A percentile compares a stretch with the other conserved stretches of the same genome.
phyloP scores from a whole-genome alignment of 2,888 invertebrate genomes.

The Volucella inflata region DNA sequence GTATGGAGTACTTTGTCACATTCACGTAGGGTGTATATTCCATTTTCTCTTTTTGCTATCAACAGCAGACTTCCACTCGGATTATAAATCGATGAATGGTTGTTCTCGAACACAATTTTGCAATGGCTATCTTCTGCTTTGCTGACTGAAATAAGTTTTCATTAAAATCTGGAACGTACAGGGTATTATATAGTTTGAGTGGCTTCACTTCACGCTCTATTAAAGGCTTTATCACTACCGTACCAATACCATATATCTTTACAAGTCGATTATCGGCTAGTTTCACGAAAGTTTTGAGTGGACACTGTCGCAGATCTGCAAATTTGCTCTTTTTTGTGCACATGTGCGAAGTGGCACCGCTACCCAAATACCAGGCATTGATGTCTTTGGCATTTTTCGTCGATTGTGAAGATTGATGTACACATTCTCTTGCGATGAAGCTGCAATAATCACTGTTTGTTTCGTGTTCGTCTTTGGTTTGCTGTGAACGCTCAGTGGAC shows the following conservation, averaged over 20 bases:
- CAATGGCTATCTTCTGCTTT: constrained; percentile 9
- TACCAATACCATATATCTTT: constrained; percentile 10
- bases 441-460: constrained; percentile 9
- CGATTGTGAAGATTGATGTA: constrained; percentile 14
- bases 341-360: background rate
- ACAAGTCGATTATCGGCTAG: background rate
- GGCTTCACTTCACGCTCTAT: background rate
- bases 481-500: constrained; percentile 13
- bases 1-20: constrained; percentile 20
- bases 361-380: constrained; percentile 6
- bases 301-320: too few relatives aligned
- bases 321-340: background rate
- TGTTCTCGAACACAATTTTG: constrained; percentile 17
- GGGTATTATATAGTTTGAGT: background rate
- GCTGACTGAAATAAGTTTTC: constrained; percentile 20
- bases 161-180: constrained; percentile 15
- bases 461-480: constrained; percentile 2
- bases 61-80: too few relatives aligned
- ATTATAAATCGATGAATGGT: background rate
- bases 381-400: background rate
- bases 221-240: constrained; percentile 15
- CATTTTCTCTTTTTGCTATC: background rate
- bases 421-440: constrained; percentile 13
- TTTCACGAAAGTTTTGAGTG: too few relatives aligned
- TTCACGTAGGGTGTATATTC: background rate